phyloP scores from a whole-genome alignment of 2,888 invertebrate genomes.

The Drosophila monieri region DNA sequence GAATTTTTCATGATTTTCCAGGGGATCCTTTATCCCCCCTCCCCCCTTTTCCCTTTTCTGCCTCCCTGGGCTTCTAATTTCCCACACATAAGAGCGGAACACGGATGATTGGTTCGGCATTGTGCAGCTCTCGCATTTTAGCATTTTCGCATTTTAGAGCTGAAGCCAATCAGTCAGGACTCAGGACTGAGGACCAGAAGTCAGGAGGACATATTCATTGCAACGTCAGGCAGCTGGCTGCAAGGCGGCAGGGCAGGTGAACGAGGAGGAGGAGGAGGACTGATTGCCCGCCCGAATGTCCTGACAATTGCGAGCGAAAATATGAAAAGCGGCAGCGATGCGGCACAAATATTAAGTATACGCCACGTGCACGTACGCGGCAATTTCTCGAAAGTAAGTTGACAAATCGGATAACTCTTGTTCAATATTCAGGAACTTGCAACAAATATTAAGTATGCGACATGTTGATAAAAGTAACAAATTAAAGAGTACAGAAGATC shows the following conservation, averaged over 20 bases:
- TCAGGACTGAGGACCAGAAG: neutral
- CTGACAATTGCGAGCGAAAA: slow-evolving; percentile 1
- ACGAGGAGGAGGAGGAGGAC: neutral
- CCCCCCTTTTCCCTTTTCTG: neutral
- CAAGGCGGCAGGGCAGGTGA: neutral
- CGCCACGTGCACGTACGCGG: slow-evolving; percentile 4
- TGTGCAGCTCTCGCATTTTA: slow-evolving; percentile 48
- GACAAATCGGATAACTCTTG: slow-evolving; percentile 6
- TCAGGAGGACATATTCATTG: neutral
- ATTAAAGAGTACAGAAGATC: too few species aligned
- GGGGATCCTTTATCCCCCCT: too few species aligned
- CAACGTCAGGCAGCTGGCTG: neutral
- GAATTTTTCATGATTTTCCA: slow-evolving; percentile 45
- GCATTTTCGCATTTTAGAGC: slow-evolving; percentile 6
- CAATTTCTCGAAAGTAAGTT: neutral
- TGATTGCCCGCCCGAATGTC: neutral
- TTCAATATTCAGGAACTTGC: neutral
- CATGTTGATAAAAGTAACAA: too few species aligned
- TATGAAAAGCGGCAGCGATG: slow-evolving; percentile 8
- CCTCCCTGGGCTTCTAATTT: neutral
- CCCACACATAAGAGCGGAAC: slow-evolving; percentile 8
- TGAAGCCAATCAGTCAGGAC: slow-evolving; percentile 54
- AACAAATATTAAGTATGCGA: too few species aligned
- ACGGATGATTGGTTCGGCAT: slow-evolving; percentile 54
- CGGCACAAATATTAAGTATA: slow-evolving; percentile 29